phyloP scores from a whole-genome alignment of 2,797 vertebrate genomes.

The Acanthurus leucopareius region DNA sequence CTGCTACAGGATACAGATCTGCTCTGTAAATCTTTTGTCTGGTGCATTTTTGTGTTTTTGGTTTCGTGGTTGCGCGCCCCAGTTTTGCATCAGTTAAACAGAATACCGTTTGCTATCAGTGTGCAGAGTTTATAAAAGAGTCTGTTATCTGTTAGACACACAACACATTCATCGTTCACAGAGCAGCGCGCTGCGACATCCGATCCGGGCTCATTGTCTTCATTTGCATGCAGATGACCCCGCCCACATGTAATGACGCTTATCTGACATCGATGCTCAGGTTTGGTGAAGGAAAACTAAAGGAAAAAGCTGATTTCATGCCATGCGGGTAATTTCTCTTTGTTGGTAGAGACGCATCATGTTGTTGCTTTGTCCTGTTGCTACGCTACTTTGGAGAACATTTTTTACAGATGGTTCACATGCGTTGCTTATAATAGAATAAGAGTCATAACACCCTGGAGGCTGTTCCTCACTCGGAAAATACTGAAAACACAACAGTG shows the following conservation, averaged over 20 bases:
- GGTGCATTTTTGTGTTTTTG: not conserved
- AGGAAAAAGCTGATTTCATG: constrained; percentile 5
- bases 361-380: constrained; percentile 10
- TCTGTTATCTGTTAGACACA: not conserved
- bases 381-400: constrained; percentile 32
- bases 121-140: not conserved
- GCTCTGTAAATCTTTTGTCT: not conserved
- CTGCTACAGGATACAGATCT: not conserved
- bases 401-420: constrained; percentile 16
- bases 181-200: not conserved
- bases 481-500: not conserved
- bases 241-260: not conserved
- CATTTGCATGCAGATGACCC: constrained; percentile 23
- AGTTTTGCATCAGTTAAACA: not conserved
- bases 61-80: not conserved
- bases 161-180: not conserved
- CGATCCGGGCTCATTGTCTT: not conserved
- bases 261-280: not conserved
- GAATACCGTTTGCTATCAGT: rapidly evolving
- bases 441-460: constrained; percentile 2
- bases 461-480: constrained; percentile 12
- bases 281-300: not conserved
- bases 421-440: constrained; percentile 38
- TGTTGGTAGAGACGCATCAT: not conserved
- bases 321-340: constrained; percentile 36